Conservation (phyloP, 2,113 vertebrate species). For the Semicossyphus pulcher region DNA sequence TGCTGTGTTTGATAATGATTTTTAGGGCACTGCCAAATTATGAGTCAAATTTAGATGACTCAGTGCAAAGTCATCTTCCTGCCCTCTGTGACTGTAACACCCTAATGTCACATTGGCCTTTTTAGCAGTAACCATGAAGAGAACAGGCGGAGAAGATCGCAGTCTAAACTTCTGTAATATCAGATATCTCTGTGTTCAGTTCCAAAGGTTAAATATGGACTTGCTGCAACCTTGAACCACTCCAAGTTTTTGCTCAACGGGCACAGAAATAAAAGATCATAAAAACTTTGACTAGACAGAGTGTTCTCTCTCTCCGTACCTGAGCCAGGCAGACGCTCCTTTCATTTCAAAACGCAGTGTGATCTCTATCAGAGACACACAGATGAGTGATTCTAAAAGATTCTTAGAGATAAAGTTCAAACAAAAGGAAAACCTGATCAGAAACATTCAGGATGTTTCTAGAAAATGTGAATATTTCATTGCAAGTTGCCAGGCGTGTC, state of each 20-base stretch:
- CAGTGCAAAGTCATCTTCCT: background rate
- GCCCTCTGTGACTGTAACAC: slow-evolving; percentile 4
- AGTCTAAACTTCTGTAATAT: too few relatives aligned
- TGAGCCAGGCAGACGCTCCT: slow-evolving; percentile 6
- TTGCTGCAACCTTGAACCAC: background rate
- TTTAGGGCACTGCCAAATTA: background rate
- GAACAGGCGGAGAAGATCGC: background rate
- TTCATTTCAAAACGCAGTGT: background rate
- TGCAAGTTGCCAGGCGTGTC: background rate
- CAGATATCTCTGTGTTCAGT: background rate
- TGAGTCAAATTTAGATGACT: slow-evolving; percentile 11
- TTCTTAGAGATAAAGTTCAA: background rate
- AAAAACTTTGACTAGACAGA: too few relatives aligned
- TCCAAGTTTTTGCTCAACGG: too few relatives aligned
- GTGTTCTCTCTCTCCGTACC: too few relatives aligned
- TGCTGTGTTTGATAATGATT: background rate
- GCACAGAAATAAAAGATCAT: too few relatives aligned
- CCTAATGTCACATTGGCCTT: background rate
- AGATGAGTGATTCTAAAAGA: slow-evolving; percentile 8
- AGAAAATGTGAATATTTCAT: background rate
- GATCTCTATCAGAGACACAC: background rate
- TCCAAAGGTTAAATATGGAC: background rate
- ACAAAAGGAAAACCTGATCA: slow-evolving; percentile 5
- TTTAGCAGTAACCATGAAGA: background rate
- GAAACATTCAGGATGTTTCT: background rate